A percentile compares a stretch with the other conserved stretches of the same genome.
Evolutionary conservation across 2,113 vertebrate genomes (phyloP).

Genomic region (Cariama cristata): DNA sequence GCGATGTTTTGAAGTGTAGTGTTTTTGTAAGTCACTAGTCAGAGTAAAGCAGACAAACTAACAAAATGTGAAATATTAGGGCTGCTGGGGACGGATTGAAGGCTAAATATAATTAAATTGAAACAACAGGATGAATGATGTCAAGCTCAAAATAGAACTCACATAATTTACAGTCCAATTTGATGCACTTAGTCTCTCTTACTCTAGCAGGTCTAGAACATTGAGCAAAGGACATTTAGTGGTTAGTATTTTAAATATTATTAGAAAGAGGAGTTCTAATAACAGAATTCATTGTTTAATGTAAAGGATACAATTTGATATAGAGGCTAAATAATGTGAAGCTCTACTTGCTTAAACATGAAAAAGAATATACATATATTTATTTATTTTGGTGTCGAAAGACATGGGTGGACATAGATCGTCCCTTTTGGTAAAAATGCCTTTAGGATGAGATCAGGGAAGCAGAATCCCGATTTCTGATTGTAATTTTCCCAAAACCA

Average conservation of each 20-base stretch:
- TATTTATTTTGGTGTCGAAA: background rate
- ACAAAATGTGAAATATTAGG: slow-evolving; percentile 41
- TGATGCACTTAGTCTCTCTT: background rate
- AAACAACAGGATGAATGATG: slow-evolving; percentile 51
- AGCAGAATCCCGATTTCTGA: background rate
- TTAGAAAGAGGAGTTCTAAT: background rate
- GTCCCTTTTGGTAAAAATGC: background rate
- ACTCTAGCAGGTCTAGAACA: background rate
- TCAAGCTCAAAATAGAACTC: slow-evolving; percentile 19
- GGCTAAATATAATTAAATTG: slow-evolving; percentile 42
- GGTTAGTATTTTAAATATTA: background rate
- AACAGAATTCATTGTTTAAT: background rate
- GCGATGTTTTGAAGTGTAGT: slow-evolving; percentile 16
- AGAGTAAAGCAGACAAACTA: slow-evolving; percentile 9
- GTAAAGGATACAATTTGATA: background rate
- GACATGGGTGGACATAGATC: background rate
- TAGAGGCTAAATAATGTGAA: background rate
- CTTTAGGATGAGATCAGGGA: background rate
- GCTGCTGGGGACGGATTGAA: slow-evolving; percentile 17
- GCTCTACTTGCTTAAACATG: background rate
- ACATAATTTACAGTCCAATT: background rate
- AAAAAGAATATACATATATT: background rate
- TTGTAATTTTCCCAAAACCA: background rate
- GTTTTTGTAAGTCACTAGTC: slow-evolving; percentile 37
- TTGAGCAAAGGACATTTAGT: background rate